Base-by-base conservation (phyloP, 1,140 invertebrate genomes). In the Schlechtendalia chinensis region DNA sequence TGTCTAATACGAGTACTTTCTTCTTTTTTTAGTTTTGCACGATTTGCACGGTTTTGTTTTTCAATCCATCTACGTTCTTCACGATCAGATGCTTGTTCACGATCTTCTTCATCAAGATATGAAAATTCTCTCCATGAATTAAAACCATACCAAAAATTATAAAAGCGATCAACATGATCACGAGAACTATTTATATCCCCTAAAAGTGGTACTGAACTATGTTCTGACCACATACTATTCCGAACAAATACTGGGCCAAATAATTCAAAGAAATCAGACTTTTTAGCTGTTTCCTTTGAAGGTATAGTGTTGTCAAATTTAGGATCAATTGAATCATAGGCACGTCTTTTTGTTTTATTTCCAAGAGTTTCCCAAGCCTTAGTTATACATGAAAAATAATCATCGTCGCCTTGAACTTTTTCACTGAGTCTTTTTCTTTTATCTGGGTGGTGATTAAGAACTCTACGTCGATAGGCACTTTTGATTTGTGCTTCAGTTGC, bases 381-480 rank as follows among this genome's bases (percentile, higher is more conserved):
- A n/a, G 97, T 98, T 84, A 99, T 99, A 85, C 97, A 98, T 0
- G 96, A 96, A 86, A 98, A 99, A 87, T 99, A 98, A 87, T 98
- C 97, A 84, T 96, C 93, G 83, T 96, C 94, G 1, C 90, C 88
- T 82, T 91, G 89, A 16, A 96, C 89, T 83, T 94, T 91, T 86
- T 96, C 94, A 59, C 95, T 93, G 86, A 91, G 88, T 74, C 91
- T 93, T 89, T 95, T 93, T 81, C 97, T 89, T 86, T 99, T 99
- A 86, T 99, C 98, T 0, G 98, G 98, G 88, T 99, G 98, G 87
- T 99, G 97, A 84, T 92, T 92, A 39, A 99, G 87, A 45, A 99
- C 97, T 87, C 96, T 96, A 84, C 89, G 88, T 81, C 93, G 90
- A 91, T 96, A 98, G 50, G 96, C 96, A 85, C 91, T 91, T 86